Conservation (phyloP, 2,888 invertebrate genomes). For the Lochmaea crataegi region DNA sequence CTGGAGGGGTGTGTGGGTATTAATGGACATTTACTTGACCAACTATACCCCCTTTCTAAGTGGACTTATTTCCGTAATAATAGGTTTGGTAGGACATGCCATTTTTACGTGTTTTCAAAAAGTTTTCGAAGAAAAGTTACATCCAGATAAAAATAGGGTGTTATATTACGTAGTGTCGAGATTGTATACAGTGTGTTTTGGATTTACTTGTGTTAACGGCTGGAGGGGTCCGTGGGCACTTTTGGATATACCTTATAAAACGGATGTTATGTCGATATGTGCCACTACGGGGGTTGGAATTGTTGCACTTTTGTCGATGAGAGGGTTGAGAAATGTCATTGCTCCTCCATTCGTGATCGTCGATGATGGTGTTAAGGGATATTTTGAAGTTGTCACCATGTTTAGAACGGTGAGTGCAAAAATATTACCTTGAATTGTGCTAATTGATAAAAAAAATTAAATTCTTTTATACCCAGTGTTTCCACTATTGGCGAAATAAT, state of each 20-base stretch:
- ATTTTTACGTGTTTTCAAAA: slow-evolving; percentile 77
- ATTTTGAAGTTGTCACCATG: slow-evolving; percentile 88
- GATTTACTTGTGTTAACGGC: slow-evolving; percentile 85
- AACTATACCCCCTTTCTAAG: slow-evolving; percentile 72
- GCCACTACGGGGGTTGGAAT: slow-evolving; percentile 76
- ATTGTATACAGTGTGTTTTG: slow-evolving; percentile 80
- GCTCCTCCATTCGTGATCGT: slow-evolving; percentile 85
- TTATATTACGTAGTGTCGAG: slow-evolving; percentile 78
- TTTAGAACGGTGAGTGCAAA: slow-evolving; percentile 80
- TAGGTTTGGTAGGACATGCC: slow-evolving; percentile 79
- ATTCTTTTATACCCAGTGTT: no score
- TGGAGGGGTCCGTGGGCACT: slow-evolving; percentile 89
- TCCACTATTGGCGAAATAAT: no score
- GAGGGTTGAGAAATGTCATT: slow-evolving; percentile 81
- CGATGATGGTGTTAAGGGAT: slow-evolving; percentile 80
- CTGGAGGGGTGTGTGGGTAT: slow-evolving; percentile 88
- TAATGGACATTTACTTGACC: slow-evolving; percentile 79
- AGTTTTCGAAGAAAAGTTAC: slow-evolving; percentile 69
- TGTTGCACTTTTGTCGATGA: slow-evolving; percentile 75
- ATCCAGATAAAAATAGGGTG: slow-evolving; percentile 77
- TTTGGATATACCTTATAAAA: slow-evolving; percentile 78
- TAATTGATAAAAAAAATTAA: no score
- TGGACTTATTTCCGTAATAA: slow-evolving; percentile 74
- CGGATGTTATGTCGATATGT: slow-evolving; percentile 68
- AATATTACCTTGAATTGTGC: neutral